A percentile compares a stretch with the other conserved stretches of the same genome.
phyloP scores from a whole-genome alignment of 2,797 vertebrate species.

The Lindbergichthys nudifrons region DNA sequence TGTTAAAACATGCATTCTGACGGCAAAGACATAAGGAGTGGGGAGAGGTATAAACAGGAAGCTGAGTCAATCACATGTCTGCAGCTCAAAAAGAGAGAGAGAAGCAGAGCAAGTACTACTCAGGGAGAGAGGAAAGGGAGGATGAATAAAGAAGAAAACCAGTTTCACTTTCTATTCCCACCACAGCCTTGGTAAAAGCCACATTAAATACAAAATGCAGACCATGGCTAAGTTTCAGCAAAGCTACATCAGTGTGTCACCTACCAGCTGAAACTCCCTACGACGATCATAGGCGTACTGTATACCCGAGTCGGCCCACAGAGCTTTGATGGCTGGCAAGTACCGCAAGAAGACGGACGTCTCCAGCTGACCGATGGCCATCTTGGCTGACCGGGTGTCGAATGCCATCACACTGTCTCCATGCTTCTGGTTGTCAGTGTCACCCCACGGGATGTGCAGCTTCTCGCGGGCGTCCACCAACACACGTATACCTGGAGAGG shows the following conservation, averaged over 20 bases:
- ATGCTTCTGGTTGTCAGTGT: conserved; percentile 88
- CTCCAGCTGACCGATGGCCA: conserved; percentile 91
- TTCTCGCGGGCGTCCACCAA: conserved; percentile 97
- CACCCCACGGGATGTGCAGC: conserved; percentile 97
- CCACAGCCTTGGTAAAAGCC: neutral
- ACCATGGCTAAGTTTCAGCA: neutral
- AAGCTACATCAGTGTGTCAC: conserved; percentile 31
- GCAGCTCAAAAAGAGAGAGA: conserved; percentile 29
- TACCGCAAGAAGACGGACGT: conserved; percentile 88
- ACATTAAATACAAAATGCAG: neutral
- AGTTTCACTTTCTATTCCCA: conserved; percentile 70
- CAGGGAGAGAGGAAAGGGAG: conserved; percentile 30
- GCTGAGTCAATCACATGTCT: conserved; percentile 74
- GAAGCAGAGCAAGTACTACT: conserved; percentile 11
- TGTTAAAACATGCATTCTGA: conserved; percentile 48
- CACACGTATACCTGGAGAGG: conserved; percentile 90
- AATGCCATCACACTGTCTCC: conserved; percentile 94
- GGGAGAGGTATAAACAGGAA: conserved; percentile 79
- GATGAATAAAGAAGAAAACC: conserved; percentile 29
- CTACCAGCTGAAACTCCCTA: conserved; percentile 97
- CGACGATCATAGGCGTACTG: conserved; percentile 96
- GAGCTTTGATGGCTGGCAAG: conserved; percentile 87
- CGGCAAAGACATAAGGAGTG: conserved; percentile 49
- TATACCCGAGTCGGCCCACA: conserved; percentile 94
- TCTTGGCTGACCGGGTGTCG: conserved; percentile 89